Conservation (phyloP, 2,888 invertebrate genomes). For the Spilosoma lubricipeda region DNA sequence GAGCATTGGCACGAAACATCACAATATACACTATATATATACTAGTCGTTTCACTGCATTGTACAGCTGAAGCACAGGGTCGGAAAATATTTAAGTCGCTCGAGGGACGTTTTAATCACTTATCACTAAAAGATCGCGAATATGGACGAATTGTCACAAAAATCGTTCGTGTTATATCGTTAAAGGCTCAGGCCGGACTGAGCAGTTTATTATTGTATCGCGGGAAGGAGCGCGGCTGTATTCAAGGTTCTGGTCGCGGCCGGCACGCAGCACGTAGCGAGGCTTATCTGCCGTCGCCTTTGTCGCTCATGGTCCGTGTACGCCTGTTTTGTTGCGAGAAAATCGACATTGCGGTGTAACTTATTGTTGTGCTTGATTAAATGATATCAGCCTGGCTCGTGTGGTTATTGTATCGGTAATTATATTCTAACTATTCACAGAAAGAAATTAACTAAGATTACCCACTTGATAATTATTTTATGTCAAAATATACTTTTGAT, state of each 20-base stretch:
- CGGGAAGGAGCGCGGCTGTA: conserved; percentile 79
- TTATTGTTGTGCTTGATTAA: conserved; percentile 18
- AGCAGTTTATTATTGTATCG: conserved; percentile 81
- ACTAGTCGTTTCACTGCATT: conserved; percentile 71
- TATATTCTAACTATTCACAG: neutral
- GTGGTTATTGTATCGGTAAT: neutral
- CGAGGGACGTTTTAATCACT: conserved; percentile 49
- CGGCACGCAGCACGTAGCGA: conserved; percentile 70
- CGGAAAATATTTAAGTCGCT: conserved; percentile 41
- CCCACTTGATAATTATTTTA: too few relatives aligned
- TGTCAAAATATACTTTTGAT: too few relatives aligned
- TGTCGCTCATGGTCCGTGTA: conserved; percentile 66
- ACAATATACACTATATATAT: conserved; percentile 77
- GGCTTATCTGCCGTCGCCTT: conserved; percentile 77
- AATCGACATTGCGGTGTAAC: neutral
- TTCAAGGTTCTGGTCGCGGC: conserved; percentile 80
- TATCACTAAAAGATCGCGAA: conserved; percentile 55
- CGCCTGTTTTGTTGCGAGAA: conserved; percentile 12
- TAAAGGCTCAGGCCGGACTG: conserved; percentile 82
- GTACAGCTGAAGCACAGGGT: conserved; percentile 46
- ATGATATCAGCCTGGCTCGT: neutral
- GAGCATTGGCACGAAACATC: conserved; percentile 80
- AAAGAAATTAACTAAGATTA: neutral
- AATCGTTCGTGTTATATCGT: conserved; percentile 80
- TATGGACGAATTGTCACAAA: conserved; percentile 58